phyloP scores from a whole-genome alignment of 2,113 vertebrate genomes.

The Myxocyprinus asiaticus region DNA sequence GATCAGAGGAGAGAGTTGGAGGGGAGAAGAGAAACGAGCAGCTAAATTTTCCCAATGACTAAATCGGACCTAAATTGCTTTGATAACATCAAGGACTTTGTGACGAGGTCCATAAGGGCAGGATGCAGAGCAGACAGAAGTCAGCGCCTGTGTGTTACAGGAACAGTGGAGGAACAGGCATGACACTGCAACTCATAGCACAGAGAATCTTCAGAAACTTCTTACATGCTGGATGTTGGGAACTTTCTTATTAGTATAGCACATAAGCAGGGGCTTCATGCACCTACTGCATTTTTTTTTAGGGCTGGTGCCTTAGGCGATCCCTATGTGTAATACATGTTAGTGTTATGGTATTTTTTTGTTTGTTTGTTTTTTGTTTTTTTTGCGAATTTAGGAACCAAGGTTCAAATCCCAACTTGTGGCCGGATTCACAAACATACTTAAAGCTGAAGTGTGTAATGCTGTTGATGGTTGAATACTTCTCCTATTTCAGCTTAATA shows the following conservation, averaged over 20 bases:
- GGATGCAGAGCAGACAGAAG: slow-evolving; percentile 69
- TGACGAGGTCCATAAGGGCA: slow-evolving; percentile 73
- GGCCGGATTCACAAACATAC: too few species aligned
- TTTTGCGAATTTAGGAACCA: too few species aligned
- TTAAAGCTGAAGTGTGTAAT: too few species aligned
- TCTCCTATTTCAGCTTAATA: too few species aligned
- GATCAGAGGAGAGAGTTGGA: slow-evolving; percentile 51
- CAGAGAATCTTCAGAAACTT: neutral
- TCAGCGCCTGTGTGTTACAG: slow-evolving; percentile 39
- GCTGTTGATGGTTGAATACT: too few species aligned
- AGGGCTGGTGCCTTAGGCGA: too few species aligned
- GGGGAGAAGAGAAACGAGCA: slow-evolving; percentile 57
- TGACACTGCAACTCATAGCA: neutral
- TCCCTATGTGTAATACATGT: too few species aligned
- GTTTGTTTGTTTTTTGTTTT: too few species aligned
- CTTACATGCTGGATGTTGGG: neutral
- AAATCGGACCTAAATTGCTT: slow-evolving; percentile 79
- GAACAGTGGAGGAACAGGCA: slow-evolving; percentile 44
- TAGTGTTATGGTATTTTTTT: too few species aligned
- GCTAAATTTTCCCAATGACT: slow-evolving; percentile 83
- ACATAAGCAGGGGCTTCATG: too few species aligned
- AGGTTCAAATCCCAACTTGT: too few species aligned
- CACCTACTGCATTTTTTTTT: too few species aligned
- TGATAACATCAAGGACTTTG: slow-evolving; percentile 83
- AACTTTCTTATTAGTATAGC: neutral